Base-by-base conservation (phyloP, 37 sponge, comb jelly and placozoan species). In the Halichondria panicea region DNA sequence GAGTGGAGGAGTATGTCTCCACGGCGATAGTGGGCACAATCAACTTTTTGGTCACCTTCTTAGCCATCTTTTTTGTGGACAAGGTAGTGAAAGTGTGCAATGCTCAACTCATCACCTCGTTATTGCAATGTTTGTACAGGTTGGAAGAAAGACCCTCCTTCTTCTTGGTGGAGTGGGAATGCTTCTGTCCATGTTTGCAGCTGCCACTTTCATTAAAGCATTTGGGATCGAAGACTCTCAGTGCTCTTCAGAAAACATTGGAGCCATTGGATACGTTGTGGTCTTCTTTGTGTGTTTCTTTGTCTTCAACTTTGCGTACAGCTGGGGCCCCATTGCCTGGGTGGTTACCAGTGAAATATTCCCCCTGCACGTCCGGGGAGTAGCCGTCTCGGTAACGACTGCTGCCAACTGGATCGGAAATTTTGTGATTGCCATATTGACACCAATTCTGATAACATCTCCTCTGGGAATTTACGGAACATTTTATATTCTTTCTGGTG, bases 321-420 rank as follows among this genome's bases (percentile, higher is more conserved):
- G 82, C 32, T 90, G 91, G 91, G 91, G 91, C 41, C 83, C 88
- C 6, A 45, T 55, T 67, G 88, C 76, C 5, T 90, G 91, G 91
- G 91, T 90, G 68, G 82, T 90, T 35, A 90, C 87, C 18, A 90
- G 91, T 68, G 91, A 90, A 58, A 90, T 90, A 15, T 90, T 86
- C 58, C 91, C 91, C 7, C 77, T 90, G 40, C 55, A 53, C n/a
- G 48, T 90, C 34, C 33, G 91, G 55, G 81, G 91, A 30, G 43
- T 50, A 7, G 81, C 88, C 27, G 87, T 90, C 30, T 76, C 80
- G 41, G 42, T 90, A 3, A 86, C 91, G 31, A 86, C 91, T 27
- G 57, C 87, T 75, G 81, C 82, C 52, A 90, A 90, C 55, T 90
- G 91, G 91, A 79, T 60, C 33, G 81, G 79, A 0, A 85, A 85